Percentiles rank a stretch among this genome's conserved stretches.
These are phyloP conservation scores for Mythimna vitellina DNA, from an alignment of 2,888 invertebrate genomes.

Conservation along the genomic window DNA sequence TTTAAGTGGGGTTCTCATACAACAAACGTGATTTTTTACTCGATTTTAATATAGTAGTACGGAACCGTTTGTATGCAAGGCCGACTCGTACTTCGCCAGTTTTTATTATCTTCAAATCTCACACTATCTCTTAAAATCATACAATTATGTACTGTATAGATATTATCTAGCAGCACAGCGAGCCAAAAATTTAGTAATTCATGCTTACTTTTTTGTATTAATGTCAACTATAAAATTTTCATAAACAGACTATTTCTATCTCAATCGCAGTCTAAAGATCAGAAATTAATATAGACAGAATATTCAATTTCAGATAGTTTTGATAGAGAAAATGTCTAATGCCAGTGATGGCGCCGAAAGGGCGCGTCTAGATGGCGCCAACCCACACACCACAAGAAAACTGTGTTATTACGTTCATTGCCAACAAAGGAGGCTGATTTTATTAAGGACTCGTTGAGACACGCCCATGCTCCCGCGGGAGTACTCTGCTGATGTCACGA, in stretches of 20 bases:
- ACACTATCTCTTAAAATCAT: too few relatives aligned
- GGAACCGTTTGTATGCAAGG: too few relatives aligned
- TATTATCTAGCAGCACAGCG: too few relatives aligned
- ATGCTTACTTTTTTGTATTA: not conserved
- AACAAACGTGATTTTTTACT: too few relatives aligned
- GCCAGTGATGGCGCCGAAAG: constrained; percentile 71
- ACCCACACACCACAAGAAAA: constrained; percentile 31
- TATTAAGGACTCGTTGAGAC: constrained; percentile 28
- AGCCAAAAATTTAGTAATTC: not conserved
- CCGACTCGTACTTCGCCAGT: too few relatives aligned
- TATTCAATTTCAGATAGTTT: constrained; percentile 53
- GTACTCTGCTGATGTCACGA: not conserved
- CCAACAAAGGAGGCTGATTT: constrained; percentile 62
- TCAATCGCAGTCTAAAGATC: not conserved
- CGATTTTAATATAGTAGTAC: too few relatives aligned
- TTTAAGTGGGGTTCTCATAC: too few relatives aligned
- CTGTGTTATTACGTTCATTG: constrained; percentile 56
- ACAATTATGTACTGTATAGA: too few relatives aligned
- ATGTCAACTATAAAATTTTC: not conserved
- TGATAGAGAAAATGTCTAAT: constrained; percentile 60
- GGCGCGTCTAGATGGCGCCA: constrained; percentile 80
- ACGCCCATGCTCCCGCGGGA: not conserved
- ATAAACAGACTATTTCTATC: constrained; percentile 5
- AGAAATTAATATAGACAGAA: constrained; percentile 26
- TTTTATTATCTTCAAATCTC: too few relatives aligned